Percentiles rank a stretch among this genome's conserved stretches.
These are phyloP conservation scores for Mirounga angustirostris DNA, from an alignment of 2,113 vertebrate species.

Conservation along the genomic window DNA sequence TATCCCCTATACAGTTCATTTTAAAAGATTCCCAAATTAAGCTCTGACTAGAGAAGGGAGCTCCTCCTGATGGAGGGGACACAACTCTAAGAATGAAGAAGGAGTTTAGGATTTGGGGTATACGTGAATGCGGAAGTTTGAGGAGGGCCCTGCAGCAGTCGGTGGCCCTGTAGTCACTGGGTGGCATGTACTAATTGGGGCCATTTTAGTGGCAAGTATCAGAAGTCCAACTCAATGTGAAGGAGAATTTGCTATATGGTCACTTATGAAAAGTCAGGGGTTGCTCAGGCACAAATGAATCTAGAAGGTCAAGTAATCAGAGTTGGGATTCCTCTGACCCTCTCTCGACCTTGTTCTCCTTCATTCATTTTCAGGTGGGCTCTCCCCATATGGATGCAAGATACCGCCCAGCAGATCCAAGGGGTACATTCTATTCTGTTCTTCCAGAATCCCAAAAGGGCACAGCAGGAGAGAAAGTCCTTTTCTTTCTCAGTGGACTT, in stretches of 20 bases:
- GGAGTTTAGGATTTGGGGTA: neutral
- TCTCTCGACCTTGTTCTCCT: neutral
- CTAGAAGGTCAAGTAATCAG: neutral
- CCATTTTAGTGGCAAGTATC: neutral
- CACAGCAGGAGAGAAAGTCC: neutral
- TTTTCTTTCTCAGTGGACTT: neutral
- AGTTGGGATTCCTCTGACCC: neutral
- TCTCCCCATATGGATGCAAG: neutral
- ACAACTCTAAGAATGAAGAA: neutral
- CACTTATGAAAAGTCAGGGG: neutral
- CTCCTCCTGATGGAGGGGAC: neutral
- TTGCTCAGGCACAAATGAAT: neutral
- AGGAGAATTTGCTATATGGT: neutral
- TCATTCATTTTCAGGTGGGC: neutral
- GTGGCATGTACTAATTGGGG: neutral
- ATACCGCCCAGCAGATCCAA: neutral
- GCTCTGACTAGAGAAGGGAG: neutral
- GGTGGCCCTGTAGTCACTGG: no score
- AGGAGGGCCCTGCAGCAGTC: neutral
- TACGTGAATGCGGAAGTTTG: neutral
- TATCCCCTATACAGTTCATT: neutral
- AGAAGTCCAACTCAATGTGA: neutral
- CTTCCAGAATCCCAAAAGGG: slow-evolving; percentile 11
- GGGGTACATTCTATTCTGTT: neutral
- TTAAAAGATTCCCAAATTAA: slow-evolving; percentile 2